Evolutionary conservation across 2,888 invertebrate species (phyloP), one percentile per base, ranked within the genome.

Genomic region (Sericinus montela): DNA sequence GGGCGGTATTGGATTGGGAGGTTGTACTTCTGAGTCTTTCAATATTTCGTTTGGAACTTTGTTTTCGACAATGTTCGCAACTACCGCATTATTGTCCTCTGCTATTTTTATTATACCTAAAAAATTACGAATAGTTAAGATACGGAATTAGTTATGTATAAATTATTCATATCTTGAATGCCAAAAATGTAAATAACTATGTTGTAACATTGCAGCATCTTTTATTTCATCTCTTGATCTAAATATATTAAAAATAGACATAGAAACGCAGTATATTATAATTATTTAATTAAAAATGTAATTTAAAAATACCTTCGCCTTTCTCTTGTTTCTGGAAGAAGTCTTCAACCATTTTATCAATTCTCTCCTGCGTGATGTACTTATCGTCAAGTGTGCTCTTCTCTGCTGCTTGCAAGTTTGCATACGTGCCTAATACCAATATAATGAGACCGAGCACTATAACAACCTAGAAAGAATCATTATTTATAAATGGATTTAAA

Each of bases 371-470:
- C 3, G 84, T 84, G 48, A 80, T 77, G 50, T 63, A 70, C 14
- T 72, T 74, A 2, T 82, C 84, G 36, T 85, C 86, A 54, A 81
- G 80, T 29, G 72, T 71, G 41, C 58, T 76, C 62, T n/a, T n/a
- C n/a, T 94, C 94, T 0, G 93, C 93, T 0, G 93, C 94, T 70
- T 92, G 94, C 51, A 94, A 88, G 81, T 96, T 98, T 0, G 97
- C 96, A 74, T 95, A 97, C 0, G 98, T 98, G 37, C 98, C 97
- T 37, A 97, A 90, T 14, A 98, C 91, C 92, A 98, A 93, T 48
- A 98, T 92, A 41, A 94, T 91, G n/a, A 97, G 85, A 0, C 98
- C 98, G 55, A 96, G 85, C 38, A 94, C 88, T 35, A 98, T 76
- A 45, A 97, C 91, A 14, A 93, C 80, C 94, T 95, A 78, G n/a